A percentile compares a stretch with the other conserved stretches of the same genome.
phyloP scores from a whole-genome alignment of 2,888 invertebrate genomes.

The Drosophila basisetae region DNA sequence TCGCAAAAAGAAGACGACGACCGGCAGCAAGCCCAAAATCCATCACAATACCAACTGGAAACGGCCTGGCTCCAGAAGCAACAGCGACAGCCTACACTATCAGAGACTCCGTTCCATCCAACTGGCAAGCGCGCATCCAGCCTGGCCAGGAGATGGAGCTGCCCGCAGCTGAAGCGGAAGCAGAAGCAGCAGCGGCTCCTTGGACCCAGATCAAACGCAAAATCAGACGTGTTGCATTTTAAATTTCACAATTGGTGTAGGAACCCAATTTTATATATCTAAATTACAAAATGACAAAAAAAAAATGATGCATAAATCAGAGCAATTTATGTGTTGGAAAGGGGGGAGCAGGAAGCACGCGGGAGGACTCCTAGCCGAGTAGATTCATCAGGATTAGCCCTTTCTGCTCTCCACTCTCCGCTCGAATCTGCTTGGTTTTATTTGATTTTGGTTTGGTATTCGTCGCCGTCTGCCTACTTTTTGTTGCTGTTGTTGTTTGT shows the following conservation, averaged over 20 bases:
- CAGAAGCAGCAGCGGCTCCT: neutral
- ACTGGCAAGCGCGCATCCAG: neutral
- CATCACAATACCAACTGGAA: too few species aligned
- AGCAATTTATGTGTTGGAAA: too few species aligned
- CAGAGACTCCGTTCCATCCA: neutral
- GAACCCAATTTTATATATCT: too few species aligned
- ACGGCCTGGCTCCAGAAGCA: too few species aligned
- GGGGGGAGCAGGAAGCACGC: too few species aligned
- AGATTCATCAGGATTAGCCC: conserved; percentile 60
- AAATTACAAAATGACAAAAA: neutral
- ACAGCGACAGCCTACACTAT: neutral
- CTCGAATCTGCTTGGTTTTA: conserved; percentile 19
- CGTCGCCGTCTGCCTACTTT: neutral
- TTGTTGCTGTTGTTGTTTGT: conserved; percentile 53
- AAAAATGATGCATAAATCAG: neutral
- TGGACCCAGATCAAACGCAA: neutral
- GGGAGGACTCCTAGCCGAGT: too few species aligned
- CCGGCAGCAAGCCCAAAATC: too few species aligned
- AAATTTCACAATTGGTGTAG: neutral
- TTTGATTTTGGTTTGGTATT: conserved; percentile 12
- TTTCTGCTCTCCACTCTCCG: conserved; percentile 30
- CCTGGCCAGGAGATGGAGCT: neutral
- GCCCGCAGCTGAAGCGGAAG: neutral
- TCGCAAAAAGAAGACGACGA: too few species aligned
- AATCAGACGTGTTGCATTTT: neutral